A percentile compares a stretch with the other conserved stretches of the same genome.
phyloP scores from a whole-genome alignment of 2,888 invertebrate genomes.

The Caenorhabditis doughertyi region DNA sequence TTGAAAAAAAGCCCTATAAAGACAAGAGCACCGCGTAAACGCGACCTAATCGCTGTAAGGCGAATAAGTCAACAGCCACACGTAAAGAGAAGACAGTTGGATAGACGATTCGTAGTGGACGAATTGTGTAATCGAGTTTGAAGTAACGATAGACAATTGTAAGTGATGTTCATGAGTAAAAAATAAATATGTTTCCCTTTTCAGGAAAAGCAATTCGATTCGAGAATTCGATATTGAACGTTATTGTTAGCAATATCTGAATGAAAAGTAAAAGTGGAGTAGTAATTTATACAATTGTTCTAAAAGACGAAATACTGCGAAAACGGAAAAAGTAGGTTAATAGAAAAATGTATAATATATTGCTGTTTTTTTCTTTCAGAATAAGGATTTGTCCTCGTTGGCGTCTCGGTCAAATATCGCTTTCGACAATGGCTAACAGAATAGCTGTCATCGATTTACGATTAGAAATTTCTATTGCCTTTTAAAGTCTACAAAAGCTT shows the following conservation, averaged over 20 bases:
- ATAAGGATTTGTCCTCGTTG: constrained; percentile 33
- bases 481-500: no score
- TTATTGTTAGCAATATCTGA: no score
- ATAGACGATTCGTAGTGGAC: constrained; percentile 38
- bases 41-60: background rate
- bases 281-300: background rate
- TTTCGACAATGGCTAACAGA: constrained; percentile 18
- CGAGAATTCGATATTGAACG: constrained; percentile 55
- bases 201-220: constrained; percentile 42
- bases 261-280: no score
- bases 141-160: constrained; percentile 62
- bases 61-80: background rate
- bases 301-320: background rate
- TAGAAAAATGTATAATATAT: no score
- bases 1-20: no score
- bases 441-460: constrained; percentile 34
- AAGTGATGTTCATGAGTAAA: background rate
- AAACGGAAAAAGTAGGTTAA: no score
- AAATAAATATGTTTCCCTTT: background rate
- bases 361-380: no score
- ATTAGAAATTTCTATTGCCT: constrained; percentile 19
- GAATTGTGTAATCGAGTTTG: constrained; percentile 43
- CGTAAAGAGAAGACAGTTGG: constrained; percentile 14
- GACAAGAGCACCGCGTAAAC: constrained; percentile 13
- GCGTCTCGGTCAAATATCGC: constrained; percentile 12